Conservation (phyloP, 2,113 vertebrate genomes). For the Clarias magur region DNA sequence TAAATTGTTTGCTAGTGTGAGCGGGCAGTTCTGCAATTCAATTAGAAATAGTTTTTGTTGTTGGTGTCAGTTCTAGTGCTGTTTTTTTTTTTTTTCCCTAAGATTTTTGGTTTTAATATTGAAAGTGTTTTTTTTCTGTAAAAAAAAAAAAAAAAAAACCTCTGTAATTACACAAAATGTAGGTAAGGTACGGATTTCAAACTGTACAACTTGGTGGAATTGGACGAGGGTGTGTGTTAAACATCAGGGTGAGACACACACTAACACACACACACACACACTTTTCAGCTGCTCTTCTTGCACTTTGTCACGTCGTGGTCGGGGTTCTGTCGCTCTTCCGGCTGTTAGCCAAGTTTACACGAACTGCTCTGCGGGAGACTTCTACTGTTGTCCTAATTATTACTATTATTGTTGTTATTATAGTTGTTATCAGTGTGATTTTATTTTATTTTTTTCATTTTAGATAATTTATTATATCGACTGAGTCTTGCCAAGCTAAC, state of each 20-base stretch:
- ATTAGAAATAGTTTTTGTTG: no score
- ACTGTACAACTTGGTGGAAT: no score
- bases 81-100: background rate
- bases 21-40: background rate
- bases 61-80: background rate
- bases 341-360: constrained; percentile 14
- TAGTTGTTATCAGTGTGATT: background rate
- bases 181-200: background rate
- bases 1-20: background rate
- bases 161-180: background rate
- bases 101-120: background rate
- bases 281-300: background rate
- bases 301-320: background rate
- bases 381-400: background rate
- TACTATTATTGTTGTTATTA: background rate
- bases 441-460: background rate
- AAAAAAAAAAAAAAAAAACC: background rate
- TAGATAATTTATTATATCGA: background rate
- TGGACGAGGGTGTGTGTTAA: background rate
- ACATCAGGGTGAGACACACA: background rate
- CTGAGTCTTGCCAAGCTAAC: background rate
- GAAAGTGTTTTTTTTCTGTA: background rate
- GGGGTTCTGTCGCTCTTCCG: constrained; percentile 14
- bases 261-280: background rate
- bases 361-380: background rate